Evolutionary conservation across 2,113 vertebrate species (phyloP).

Genomic region (Corythaixoides concolor): DNA sequence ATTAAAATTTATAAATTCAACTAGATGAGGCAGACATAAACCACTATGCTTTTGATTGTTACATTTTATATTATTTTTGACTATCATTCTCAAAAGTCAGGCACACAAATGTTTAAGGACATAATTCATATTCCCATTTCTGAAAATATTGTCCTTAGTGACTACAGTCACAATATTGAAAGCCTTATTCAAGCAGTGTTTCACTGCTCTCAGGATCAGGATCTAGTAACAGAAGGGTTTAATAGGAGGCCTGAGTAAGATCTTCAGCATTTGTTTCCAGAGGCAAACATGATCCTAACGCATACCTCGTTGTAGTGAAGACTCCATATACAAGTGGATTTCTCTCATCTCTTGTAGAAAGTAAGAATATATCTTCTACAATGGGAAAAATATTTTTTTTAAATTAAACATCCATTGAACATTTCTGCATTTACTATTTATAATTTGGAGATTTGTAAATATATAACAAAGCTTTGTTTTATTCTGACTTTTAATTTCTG

Average conservation of each 20-base stretch:
- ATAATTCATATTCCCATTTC: neutral
- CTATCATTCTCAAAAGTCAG: neutral
- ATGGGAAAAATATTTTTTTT: conserved; percentile 2
- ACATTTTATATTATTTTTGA: neutral
- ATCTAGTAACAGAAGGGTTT: neutral
- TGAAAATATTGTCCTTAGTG: neutral
- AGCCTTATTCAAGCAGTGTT: neutral
- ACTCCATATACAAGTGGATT: conserved; percentile 92
- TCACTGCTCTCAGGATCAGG: neutral
- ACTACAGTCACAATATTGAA: neutral
- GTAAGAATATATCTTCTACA: conserved; percentile 93
- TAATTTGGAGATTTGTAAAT: neutral
- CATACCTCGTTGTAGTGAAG: conserved; percentile 96
- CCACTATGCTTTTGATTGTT: neutral
- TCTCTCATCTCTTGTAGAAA: conserved; percentile 91
- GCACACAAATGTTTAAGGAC: neutral
- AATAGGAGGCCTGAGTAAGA: neutral
- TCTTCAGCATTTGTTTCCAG: neutral
- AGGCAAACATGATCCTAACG: neutral
- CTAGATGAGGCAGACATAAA: neutral
- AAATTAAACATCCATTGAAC: neutral
- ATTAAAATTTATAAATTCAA: neutral
- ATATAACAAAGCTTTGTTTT: neutral
- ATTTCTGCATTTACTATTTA: neutral
- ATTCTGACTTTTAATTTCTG: neutral